Base-by-base conservation (phyloP, 2,113 vertebrate species). In the Sturnus vulgaris region DNA sequence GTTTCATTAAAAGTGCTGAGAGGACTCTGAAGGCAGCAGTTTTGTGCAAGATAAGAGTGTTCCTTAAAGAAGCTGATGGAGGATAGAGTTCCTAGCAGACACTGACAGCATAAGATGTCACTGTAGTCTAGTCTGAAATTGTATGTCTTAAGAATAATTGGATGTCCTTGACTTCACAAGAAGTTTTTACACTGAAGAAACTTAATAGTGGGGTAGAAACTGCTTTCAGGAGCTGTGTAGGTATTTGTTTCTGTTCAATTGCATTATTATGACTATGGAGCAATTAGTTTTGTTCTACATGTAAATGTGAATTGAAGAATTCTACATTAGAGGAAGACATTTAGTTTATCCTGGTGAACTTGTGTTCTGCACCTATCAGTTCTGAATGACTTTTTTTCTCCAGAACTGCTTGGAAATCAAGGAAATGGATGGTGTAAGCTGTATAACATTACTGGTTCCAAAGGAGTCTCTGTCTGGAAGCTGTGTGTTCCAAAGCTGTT, bases 21-120 rank as follows among this genome's bases (percentile, higher is more conserved):
- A 90, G 79, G 73, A 88, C 44, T 68, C 60, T 68, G 76, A 93
- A 95, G 72, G 85, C 92, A 92, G 92, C 90, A 84, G 76, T 96
- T 97, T 88, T 81, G 53, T 94, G 92, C 82, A 92, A 96, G 85
- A 52, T 95, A 93, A 96, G 93, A 83, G 66, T 81, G 76, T 78
- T 93, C 52, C 85, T 86, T 94, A 64, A 93, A 86, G 85, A 83
- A 92, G 77, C 53, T 75, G 90, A 88, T 82, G 77, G 76, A 78
- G 86, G 65, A 72, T 79, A 72, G 49, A 76, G 69, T 82, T 84
- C 53, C 70, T 84, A 90, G 86, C 84, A 84, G 73, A 66, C 56
- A 31, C 46, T 86, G 82, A 46, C 65, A 76, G 92, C 37, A 3
- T 84, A 86, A 88, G 76, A 86, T 95, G 86, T 73, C 65, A 65